phyloP scores from a whole-genome alignment of 2,797 vertebrate species.

The Iguana delicatissima region DNA sequence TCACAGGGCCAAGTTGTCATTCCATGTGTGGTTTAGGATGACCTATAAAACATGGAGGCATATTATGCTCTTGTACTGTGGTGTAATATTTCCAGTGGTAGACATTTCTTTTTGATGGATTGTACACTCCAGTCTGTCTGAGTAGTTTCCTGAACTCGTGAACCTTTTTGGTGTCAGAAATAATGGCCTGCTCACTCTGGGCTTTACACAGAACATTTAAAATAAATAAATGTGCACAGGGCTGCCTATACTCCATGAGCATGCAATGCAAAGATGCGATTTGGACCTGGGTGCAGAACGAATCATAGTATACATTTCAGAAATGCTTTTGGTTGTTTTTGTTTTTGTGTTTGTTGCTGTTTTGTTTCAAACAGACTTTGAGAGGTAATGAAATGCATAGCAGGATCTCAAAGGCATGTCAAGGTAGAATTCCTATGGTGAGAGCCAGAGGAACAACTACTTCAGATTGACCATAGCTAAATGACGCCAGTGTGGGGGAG shows the following conservation, averaged over 20 bases:
- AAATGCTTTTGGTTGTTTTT: not conserved
- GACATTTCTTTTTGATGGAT: constrained; percentile 26
- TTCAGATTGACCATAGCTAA: not conserved
- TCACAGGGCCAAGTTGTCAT: not conserved
- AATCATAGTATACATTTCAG: not conserved
- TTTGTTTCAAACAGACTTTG: not conserved
- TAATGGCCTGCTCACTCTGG: constrained; percentile 1
- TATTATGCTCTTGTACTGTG: not conserved
- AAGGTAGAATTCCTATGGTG: not conserved
- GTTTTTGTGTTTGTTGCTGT: not conserved
- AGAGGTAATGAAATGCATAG: not conserved
- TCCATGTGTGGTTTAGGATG: constrained; percentile 8
- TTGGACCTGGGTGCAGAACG: not conserved
- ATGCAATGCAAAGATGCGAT: not conserved
- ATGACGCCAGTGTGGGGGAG: no score
- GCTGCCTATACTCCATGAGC: not conserved
- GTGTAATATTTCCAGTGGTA: constrained; percentile 5
- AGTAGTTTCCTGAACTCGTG: constrained; percentile 29
- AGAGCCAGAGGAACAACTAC: not conserved
- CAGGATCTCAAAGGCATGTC: not conserved
- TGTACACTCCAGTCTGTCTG: constrained; percentile 20
- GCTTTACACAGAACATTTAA: constrained; percentile 4
- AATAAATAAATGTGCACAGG: not conserved
- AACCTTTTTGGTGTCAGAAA: constrained; percentile 12
- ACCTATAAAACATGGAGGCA: constrained; percentile 14